Base-by-base conservation (phyloP, 1,140 invertebrate species). In the Drosophila elegans region DNA sequence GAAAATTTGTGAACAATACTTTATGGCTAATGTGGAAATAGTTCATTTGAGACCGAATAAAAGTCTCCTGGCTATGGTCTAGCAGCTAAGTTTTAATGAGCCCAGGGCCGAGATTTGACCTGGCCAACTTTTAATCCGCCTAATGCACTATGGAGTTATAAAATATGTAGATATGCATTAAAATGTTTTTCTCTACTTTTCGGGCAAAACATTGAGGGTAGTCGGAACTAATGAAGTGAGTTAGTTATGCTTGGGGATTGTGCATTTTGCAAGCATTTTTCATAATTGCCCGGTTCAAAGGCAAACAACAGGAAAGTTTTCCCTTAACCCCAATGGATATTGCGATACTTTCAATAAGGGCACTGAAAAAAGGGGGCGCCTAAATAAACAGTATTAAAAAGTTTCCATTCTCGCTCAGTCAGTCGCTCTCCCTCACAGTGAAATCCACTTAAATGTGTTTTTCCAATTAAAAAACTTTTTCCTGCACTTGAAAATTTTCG, bases 371-470 rank as follows among this genome's bases (percentile, higher is more conserved):
- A n/a, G 44, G 27, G 42, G 36, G 32, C 11, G 36, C 48, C 55
- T 49, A 66, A 83, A 86, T 84, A 88, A 88, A 88, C 80, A 88
- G 84, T 75, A 88, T 89, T 88, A 88, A 88, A 88, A 88, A 66
- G 82, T 89, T 76, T 69, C 46, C 55, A 41, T 71, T 72, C 59
- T 74, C 71, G 38, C 59, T 71, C 82, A 52, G 64, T 68, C 64
- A 68, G 29, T 64, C 61, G 21, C 54, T 68, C 64, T 66, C 46
- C 32, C 63, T 64, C 59, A 45, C 57, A 66, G 79, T 63, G 49
- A 80, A 84, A 89, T 89, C 85, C 85, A 89, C 84, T 89, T 89
- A 89, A 89, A 90, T 90, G 85, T 89, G 84, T 89, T 89, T 71
- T 89, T 80, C 84, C 85, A 89, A 90, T 89, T 84, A 89, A 89